Conservation (phyloP, 2,113 vertebrate species). For the Motacilla alba region DNA sequence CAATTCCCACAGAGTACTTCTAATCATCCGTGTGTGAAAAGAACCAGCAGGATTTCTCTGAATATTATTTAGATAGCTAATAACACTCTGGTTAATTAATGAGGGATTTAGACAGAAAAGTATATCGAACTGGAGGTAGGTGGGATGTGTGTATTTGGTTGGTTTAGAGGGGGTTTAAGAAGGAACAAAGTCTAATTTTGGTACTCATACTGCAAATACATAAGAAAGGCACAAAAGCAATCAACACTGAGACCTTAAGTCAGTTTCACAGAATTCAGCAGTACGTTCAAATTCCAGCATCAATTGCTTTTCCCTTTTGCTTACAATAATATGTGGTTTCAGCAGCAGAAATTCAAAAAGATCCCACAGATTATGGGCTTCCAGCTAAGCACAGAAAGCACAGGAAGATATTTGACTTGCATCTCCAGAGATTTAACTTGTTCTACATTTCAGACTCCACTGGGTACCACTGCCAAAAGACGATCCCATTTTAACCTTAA, state of each 20-base stretch:
- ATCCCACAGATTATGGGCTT: neutral
- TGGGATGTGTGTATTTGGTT: neutral
- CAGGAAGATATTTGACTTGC: neutral
- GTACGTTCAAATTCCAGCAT: neutral
- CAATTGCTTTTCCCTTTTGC: neutral
- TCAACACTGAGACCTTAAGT: neutral
- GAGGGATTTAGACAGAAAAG: neutral
- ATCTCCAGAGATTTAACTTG: neutral
- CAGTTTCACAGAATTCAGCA: neutral
- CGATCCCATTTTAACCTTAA: neutral
- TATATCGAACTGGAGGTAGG: fast-evolving
- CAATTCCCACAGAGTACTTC: neutral
- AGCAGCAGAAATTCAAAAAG: neutral
- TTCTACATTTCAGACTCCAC: neutral
- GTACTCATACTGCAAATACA: neutral
- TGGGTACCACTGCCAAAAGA: neutral
- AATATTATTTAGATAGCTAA: neutral
- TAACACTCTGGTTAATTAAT: neutral
- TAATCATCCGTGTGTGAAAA: neutral
- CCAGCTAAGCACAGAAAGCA: neutral
- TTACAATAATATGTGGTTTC: neutral
- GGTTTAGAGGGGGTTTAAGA: neutral
- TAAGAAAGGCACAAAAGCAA: neutral
- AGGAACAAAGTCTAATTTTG: neutral
- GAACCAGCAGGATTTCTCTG: neutral